Base-by-base conservation (phyloP, 2,888 invertebrate species). In the Chaitophorus viminalis region DNA sequence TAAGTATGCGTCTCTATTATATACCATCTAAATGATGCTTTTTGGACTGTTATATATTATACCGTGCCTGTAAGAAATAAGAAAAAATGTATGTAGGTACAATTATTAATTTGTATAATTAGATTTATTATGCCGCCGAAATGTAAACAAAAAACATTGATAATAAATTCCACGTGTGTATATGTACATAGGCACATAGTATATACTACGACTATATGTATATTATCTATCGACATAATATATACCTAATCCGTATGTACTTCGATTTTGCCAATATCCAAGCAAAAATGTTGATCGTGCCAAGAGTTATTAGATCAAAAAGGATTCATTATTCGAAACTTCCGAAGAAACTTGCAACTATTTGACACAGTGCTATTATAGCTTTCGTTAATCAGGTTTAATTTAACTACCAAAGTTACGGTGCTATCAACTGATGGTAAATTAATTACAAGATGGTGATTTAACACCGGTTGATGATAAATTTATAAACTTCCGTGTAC, bases 301-400 rank as follows among this genome's bases (percentile, higher is more conserved):
- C 60, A 5, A 78, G 17, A 33, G 5, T 31, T 25, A 21, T 33
- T 8, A n/a, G 21, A 36, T 82, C 14, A 31, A 3, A 31, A 3
- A 17, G 29, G 17, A 70, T 18, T 68, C 18, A 11, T 70, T 82
- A n/a, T n/a, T 82, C 6, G 68, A 82, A 70, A 82, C 25, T 70
- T 70, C 31, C 46, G 25, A 39, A 65, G 65, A 70, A 46, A 72
- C 52, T 70, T 17, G 14, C 31, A 70, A 33, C 52, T 31, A 52
- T 70, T 82, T 72, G 46, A 70, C 70, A 52, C 36, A 36, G 33
- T 4, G 65, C 74, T 36, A 33, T 83, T 21, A 17, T 82, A 74
- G 36, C 39, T 72, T 77, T 86, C 78, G 86, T 86, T 72, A 86
- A 78, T 78, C 86, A 29, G 36, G 86, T 86, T 86, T 78, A 72